Base-by-base conservation (phyloP, 2,888 invertebrate species). In the Beris morrisii region DNA sequence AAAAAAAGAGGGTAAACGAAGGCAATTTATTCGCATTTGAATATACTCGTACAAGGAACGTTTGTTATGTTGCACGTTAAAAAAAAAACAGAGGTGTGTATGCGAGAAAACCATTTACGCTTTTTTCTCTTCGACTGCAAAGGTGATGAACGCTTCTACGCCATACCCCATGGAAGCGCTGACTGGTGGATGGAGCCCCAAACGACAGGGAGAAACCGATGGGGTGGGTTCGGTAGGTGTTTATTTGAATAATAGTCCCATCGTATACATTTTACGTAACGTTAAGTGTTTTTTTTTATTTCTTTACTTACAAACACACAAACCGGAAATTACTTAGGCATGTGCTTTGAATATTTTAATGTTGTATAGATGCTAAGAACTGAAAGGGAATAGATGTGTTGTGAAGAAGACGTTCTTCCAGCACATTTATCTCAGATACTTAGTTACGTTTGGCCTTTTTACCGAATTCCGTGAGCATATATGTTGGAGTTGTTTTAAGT, bases 181-280 rank as follows among this genome's bases (percentile, higher is more conserved):
- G 22, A 22, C 22, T 22, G 22, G 22, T 22, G 3, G 22, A 22
- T 22, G 22, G 22, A 22, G 22, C 22, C 22, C 22, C 22, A 22
- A 22, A 22, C 22, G 22, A 38, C 38, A 38, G 9, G 38, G 4
- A 38, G 22, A 22, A 22, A 22, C 11, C 0, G 30, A 22, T 31
- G 54, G n/a, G 32, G 12, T 30, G 38, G 30, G 5, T n/a, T n/a
- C n/a, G 22, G 15, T 28, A 56, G 55, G 55, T 56, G 55, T 56
- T 56, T 56, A 56, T 38, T 56, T 56, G 55, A 56, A 56, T 56
- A 56, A 56, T 56, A 15, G 55, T 56, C 55, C 38, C 55, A 13
- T 32, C 43, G 55, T 38, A 56, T 38, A 56, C 55, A 56, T 56
- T 56, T 56, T 38, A 56, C 43, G 55, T 38, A 38, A 56, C 55